Base-by-base conservation (phyloP, 2,888 invertebrate species). In the Calliopum simillimum region DNA sequence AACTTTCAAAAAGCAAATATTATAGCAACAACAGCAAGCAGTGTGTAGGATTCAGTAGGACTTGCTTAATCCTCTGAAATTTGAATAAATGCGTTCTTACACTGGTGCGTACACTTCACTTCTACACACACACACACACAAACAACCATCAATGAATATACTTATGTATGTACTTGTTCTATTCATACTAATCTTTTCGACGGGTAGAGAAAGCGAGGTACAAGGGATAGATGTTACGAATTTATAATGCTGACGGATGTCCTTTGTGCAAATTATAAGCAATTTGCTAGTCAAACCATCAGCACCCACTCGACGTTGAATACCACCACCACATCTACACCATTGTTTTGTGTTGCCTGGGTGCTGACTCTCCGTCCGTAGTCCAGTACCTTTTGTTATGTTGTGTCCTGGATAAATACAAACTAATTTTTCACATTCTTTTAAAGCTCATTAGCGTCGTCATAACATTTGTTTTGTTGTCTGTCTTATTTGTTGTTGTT, bases 191-290 rank as follows among this genome's bases (percentile, higher is more conserved):
- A 33, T 33, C 33, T 33, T n/a, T 33, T 33, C 33, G 33, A 33
- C 33, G 51, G 2, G 16, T n/a, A n/a, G n/a, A n/a, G n/a, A n/a
- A n/a, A n/a, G 46, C 46, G 46, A 46, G 14, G 12, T 16, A 49
- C 51, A 49, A 13, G 19, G 16, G 12, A 49, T 49, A 8, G 33
- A n/a, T n/a, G n/a, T n/a, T 33, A 33, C 14, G 67, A 67, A 59
- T 51, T 47, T 65, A 43, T 72, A 72, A 73, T 74, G 75, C 73
- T 75, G 75, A 75, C 74, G 75, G 71, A 75, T 76, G 74, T 70
- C 70, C 72, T 76, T 78, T 78, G 79, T 82, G 80, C 79, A 82
- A 81, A 83, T 82, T 83, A 80, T 81, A 80, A 80, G 83, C 82
- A 81, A 82, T 82, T 82, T 82, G 79, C 82, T 23, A 25, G 55